A percentile compares a stretch with the other conserved stretches of the same genome.
Evolutionary conservation across 2,888 invertebrate species (phyloP).

Genomic region (Agapostemon virescens): DNA sequence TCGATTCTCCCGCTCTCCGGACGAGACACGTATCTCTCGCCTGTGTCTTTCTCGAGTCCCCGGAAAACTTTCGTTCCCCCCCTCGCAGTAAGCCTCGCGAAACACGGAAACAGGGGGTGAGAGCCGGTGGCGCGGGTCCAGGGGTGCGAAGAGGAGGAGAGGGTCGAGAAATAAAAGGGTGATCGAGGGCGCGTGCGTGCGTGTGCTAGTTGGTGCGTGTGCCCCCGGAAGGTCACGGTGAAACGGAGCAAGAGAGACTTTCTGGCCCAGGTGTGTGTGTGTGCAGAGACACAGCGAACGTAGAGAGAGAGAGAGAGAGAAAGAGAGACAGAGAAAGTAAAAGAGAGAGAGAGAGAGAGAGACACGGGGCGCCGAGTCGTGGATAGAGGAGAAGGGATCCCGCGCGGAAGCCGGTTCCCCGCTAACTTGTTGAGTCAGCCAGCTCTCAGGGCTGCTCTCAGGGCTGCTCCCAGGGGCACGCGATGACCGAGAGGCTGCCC

Average conservation of each 20-base stretch:
- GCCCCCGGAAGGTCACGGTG: slow-evolving; percentile 40
- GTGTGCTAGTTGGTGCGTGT: slow-evolving; percentile 41
- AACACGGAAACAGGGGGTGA: background rate
- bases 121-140: background rate
- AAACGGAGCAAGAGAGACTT: slow-evolving; percentile 22
- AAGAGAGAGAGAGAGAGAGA: slow-evolving; percentile 29
- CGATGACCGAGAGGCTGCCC: slow-evolving; percentile 28
- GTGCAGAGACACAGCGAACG: too few species aligned
- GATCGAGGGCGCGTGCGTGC: slow-evolving; percentile 37
- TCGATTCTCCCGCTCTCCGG: background rate
- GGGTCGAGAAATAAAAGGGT: background rate
- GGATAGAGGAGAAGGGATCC: slow-evolving; percentile 25
- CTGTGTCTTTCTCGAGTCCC: background rate
- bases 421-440: slow-evolving; percentile 72
- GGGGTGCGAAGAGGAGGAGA: background rate
- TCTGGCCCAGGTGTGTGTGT: background rate
- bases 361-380: slow-evolving; percentile 8
- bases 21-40: background rate
- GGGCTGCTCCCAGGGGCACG: slow-evolving; percentile 19
- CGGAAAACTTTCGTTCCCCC: background rate
- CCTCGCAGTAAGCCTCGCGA: too few species aligned
- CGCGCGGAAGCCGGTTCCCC: slow-evolving; percentile 63
- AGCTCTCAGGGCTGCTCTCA: slow-evolving; percentile 13
- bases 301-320: slow-evolving; percentile 15
- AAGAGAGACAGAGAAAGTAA: slow-evolving; percentile 35